These are phyloP conservation scores for Protosalanx chinensis DNA, from an alignment of 2,797 vertebrate species.

Conservation along the genomic window DNA sequence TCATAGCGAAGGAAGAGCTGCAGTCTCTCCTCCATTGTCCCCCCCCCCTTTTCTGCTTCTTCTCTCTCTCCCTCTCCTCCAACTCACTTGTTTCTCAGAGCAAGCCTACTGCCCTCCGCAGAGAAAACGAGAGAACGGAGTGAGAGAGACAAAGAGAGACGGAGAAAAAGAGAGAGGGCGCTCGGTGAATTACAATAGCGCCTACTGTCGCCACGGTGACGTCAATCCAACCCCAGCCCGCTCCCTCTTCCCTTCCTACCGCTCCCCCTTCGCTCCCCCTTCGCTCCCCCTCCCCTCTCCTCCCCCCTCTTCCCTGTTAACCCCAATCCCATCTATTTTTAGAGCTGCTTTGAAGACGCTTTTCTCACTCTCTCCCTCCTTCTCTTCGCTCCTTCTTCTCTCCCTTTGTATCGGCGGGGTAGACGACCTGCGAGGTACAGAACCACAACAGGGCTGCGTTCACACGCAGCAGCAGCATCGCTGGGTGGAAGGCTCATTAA, in stretches of 20 bases:
- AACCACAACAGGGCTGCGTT: too few species aligned
- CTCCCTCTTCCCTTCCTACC: background rate
- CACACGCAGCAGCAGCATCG: too few species aligned
- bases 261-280: background rate
- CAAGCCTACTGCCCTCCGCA: too few species aligned
- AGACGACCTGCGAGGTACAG: too few species aligned
- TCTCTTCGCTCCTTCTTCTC: too few species aligned
- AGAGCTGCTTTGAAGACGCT: slow-evolving; percentile 44
- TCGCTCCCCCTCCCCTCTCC: slow-evolving; percentile 23
- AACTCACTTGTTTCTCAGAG: too few species aligned
- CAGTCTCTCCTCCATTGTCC: too few species aligned
- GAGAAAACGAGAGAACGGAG: too few species aligned
- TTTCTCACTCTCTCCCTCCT: slow-evolving; percentile 16
- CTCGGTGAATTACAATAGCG: slow-evolving; percentile 26
- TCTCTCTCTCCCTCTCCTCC: too few species aligned
- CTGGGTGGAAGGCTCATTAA: too few species aligned
- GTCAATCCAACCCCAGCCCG: slow-evolving; percentile 34
- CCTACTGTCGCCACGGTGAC: slow-evolving; percentile 46
- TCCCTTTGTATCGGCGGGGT: background rate
- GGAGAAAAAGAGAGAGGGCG: background rate
- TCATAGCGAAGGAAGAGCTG: too few species aligned
- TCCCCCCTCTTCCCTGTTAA: slow-evolving; percentile 6
- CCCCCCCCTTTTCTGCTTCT: too few species aligned
- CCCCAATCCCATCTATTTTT: slow-evolving; percentile 47
- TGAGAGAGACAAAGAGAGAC: background rate